Conservation (phyloP, 2,797 vertebrate genomes). For the Lagocephalus sceleratus region DNA sequence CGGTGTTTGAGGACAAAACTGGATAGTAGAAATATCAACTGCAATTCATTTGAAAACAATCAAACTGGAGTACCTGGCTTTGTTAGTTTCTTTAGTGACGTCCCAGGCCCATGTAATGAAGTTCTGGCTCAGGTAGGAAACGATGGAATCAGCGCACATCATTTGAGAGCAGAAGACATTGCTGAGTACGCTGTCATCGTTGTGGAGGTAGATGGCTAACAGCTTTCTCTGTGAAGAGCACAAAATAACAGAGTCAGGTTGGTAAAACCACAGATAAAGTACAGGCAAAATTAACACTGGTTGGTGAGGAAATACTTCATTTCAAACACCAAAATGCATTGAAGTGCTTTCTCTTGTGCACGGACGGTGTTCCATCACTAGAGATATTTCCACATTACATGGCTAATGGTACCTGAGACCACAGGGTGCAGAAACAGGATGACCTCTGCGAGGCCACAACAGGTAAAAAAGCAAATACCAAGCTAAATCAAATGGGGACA, state of each 20-base stretch:
- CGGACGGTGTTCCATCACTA: slow-evolving; percentile 15
- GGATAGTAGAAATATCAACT: too few relatives aligned
- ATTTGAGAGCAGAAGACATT: slow-evolving; percentile 99
- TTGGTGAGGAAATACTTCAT: too few relatives aligned
- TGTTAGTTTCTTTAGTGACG: slow-evolving; percentile 96
- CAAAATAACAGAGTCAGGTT: slow-evolving; percentile 28
- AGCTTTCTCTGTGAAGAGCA: slow-evolving; percentile 90
- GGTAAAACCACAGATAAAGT: neutral
- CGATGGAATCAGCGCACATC: slow-evolving; percentile 98
- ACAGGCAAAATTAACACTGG: neutral
- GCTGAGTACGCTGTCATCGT: slow-evolving; percentile 97
- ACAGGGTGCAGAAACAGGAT: slow-evolving; percentile 30
- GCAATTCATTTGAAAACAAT: too few relatives aligned
- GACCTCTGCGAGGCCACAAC: slow-evolving; percentile 53
- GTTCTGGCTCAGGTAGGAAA: slow-evolving; percentile 99
- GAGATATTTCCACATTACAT: slow-evolving; percentile 42
- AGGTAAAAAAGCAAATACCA: slow-evolving; percentile 72
- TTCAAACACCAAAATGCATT: neutral
- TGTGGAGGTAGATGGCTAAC: slow-evolving; percentile 99
- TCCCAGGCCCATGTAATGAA: slow-evolving; percentile 99
- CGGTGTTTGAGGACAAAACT: too few relatives aligned
- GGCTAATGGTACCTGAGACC: slow-evolving; percentile 28
- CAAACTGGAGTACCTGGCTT: slow-evolving; percentile 89
- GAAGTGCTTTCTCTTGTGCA: slow-evolving; percentile 4
- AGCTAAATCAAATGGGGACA: slow-evolving; percentile 73